A percentile compares a stretch with the other conserved stretches of the same genome.
These are phyloP conservation scores for Lota lota DNA, from an alignment of 2,113 vertebrate genomes.

Conservation along the genomic window DNA sequence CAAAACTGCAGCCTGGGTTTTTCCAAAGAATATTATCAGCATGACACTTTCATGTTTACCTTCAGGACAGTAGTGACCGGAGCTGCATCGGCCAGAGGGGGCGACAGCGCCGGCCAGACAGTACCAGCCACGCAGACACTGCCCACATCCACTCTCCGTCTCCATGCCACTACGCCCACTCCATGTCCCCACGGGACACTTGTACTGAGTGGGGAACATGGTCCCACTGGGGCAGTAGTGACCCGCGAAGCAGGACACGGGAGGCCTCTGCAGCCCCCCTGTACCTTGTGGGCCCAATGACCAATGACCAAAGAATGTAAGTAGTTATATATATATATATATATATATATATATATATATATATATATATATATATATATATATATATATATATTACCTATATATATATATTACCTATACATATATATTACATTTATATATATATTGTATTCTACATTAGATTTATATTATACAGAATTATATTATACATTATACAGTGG, in stretches of 20 bases:
- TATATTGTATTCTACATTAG: no score
- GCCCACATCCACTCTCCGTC: conserved; percentile 64
- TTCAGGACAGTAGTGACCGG: conserved; percentile 82
- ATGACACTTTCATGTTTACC: no score
- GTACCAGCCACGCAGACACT: conserved; percentile 80
- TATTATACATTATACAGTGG: not conserved
- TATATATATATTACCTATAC: no score
- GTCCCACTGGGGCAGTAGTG: conserved; percentile 86
- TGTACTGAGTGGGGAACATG: conserved; percentile 79
- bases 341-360: no score
- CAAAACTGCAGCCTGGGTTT: no score
- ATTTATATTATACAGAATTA: no score
- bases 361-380: not conserved
- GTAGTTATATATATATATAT: no score
- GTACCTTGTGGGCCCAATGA: conserved; percentile 62
- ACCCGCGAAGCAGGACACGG: conserved; percentile 76
- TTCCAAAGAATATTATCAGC: no score
- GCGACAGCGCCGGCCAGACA: conserved; percentile 72
- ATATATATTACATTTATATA: no score
- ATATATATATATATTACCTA: not conserved
- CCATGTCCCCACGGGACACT: conserved; percentile 85
- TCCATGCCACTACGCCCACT: conserved; percentile 75
- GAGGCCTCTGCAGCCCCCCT: conserved; percentile 81
- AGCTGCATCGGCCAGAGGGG: conserved; percentile 79
- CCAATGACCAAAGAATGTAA: no score